Conservation (phyloP, 1,140 invertebrate genomes). For the Wasmannia auropunctata region DNA sequence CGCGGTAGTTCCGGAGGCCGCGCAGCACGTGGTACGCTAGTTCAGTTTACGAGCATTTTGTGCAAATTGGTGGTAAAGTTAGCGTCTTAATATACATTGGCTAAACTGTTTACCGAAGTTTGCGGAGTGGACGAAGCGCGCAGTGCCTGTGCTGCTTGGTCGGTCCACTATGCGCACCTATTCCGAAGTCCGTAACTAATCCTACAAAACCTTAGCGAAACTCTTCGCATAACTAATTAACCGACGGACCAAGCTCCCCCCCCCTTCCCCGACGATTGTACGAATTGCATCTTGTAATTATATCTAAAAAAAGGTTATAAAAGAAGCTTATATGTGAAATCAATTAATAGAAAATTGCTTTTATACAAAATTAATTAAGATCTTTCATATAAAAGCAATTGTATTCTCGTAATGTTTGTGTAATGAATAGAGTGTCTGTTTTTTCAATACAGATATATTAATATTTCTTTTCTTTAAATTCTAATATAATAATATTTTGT, state of each 20-base stretch:
- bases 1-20: constrained; percentile 15
- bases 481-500: too few relatives aligned
- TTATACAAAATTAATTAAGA: background rate
- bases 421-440: background rate
- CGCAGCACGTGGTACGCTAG: constrained; percentile 44
- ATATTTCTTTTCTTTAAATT: background rate
- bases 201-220: constrained; percentile 59
- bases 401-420: background rate
- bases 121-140: constrained; percentile 65
- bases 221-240: constrained; percentile 63
- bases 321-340: background rate
- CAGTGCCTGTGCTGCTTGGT: constrained; percentile 49
- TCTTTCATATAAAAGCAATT: too few relatives aligned
- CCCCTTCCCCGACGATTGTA: constrained; percentile 8
- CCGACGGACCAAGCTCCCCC: background rate
- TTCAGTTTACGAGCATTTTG: constrained; percentile 73
- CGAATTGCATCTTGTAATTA: background rate
- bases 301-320: background rate
- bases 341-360: background rate
- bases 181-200: constrained; percentile 73
- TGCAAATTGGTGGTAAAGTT: constrained; percentile 75
- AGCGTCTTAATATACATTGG: constrained; percentile 76
- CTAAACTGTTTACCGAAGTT: constrained; percentile 74
- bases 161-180: constrained; percentile 68
- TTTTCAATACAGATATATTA: background rate